A percentile compares a stretch with the other conserved stretches of the same genome.
phyloP scores from a whole-genome alignment of 2,797 vertebrate genomes.

The Onychomys torridus region DNA sequence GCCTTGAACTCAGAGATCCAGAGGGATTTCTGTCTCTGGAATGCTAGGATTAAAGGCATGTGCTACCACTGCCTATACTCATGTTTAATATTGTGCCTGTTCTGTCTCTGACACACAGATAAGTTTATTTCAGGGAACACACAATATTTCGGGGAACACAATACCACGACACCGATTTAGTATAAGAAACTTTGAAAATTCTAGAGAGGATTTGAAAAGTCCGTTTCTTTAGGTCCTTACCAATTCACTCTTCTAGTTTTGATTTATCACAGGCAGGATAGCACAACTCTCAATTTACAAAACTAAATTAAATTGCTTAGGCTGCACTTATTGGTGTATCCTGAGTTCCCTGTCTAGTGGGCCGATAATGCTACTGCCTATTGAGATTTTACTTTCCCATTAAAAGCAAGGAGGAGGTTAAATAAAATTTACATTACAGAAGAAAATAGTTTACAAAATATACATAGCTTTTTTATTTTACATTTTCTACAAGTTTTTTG shows the following conservation, averaged over 20 bases:
- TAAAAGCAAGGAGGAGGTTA: conserved; percentile 61
- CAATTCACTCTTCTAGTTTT: conserved; percentile 66
- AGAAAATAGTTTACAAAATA: conserved; percentile 48
- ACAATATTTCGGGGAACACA: too few species aligned
- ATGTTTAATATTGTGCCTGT: too few species aligned
- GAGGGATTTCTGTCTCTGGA: too few species aligned
- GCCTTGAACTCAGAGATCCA: too few species aligned
- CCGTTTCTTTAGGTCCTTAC: conserved; percentile 46
- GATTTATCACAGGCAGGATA: conserved; percentile 63
- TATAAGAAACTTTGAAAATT: conserved; percentile 58
- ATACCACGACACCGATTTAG: conserved; percentile 67
- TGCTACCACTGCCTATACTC: too few species aligned
- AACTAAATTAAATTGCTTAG: conserved; percentile 75
- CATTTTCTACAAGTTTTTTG: background rate
- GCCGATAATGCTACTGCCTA: conserved; percentile 59
- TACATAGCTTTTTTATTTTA: conserved; percentile 15
- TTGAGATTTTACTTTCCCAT: conserved; percentile 33
- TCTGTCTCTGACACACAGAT: too few species aligned
- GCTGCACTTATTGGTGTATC: conserved; percentile 29
- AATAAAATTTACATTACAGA: conserved; percentile 69
- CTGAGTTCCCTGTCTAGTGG: conserved; percentile 1
- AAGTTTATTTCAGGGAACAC: too few species aligned
- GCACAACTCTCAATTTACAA: conserved; percentile 50
- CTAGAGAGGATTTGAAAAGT: conserved; percentile 47
- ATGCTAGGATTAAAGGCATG: too few species aligned